Conservation (phyloP, 2,113 vertebrate species). For the Carassius carassius region DNA sequence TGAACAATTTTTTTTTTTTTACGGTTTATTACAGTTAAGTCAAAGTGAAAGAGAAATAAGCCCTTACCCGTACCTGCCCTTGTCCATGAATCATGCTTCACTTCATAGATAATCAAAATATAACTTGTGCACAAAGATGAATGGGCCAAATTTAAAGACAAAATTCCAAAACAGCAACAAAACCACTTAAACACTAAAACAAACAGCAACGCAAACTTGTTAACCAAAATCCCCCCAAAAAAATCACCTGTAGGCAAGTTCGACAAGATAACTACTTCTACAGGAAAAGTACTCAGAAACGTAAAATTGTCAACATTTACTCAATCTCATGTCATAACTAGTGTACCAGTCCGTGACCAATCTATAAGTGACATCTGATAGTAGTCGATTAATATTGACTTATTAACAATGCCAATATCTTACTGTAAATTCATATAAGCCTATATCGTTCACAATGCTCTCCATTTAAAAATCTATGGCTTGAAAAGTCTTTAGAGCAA, state of each 20-base stretch:
- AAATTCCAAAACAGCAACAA: not conserved
- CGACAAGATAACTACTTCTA: too few species aligned
- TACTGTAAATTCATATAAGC: too few species aligned
- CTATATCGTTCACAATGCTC: too few species aligned
- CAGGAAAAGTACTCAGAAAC: too few species aligned
- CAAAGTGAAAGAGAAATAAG: slow-evolving; percentile 15
- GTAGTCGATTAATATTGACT: too few species aligned
- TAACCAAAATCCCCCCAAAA: not conserved
- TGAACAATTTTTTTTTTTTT: not conserved
- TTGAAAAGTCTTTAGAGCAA: not conserved
- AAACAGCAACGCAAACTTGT: too few species aligned
- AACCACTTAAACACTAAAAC: too few species aligned
- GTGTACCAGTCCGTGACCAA: not conserved
- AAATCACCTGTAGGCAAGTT: not conserved
- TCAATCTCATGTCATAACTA: not conserved
- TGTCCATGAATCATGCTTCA: not conserved
- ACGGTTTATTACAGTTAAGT: not conserved
- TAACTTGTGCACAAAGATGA: not conserved
- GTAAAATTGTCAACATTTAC: too few species aligned
- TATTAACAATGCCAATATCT: too few species aligned
- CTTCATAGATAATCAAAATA: not conserved
- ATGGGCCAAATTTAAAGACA: not conserved
- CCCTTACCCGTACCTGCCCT: not conserved
- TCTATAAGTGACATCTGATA: too few species aligned
- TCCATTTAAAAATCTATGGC: not conserved